Evolutionary conservation across 2,888 invertebrate species (phyloP).

Genomic region (Dryocosmus kuriphilus): DNA sequence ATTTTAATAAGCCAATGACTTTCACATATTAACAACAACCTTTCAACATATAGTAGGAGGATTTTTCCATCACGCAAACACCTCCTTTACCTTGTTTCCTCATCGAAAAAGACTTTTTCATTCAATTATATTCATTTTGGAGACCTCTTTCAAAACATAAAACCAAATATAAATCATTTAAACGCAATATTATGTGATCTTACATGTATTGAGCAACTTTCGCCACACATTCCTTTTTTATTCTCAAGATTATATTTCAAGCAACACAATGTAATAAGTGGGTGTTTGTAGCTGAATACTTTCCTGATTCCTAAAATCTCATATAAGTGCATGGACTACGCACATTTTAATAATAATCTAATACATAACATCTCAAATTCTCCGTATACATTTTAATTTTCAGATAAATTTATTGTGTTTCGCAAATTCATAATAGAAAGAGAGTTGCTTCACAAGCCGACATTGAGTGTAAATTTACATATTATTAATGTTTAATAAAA

Average conservation of each 20-base stretch:
- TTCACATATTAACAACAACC: not conserved
- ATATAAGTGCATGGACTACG: not conserved
- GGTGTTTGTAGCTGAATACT: conserved; percentile 6
- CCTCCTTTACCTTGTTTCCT: not conserved
- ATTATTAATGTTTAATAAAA: not conserved
- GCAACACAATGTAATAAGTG: not conserved
- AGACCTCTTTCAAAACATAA: not conserved
- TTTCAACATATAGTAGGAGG: not conserved
- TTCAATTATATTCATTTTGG: not conserved
- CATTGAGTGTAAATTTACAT: conserved; percentile 11
- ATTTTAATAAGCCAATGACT: not conserved
- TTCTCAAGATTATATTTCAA: not conserved
- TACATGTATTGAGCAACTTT: not conserved
- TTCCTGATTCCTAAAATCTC: not conserved
- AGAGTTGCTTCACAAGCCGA: not conserved
- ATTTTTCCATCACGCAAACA: not conserved
- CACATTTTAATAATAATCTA: not conserved
- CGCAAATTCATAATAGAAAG: not conserved
- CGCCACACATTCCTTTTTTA: not conserved
- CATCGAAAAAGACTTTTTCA: not conserved
- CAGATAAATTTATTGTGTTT: no score
- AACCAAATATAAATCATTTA: not conserved
- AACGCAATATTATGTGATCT: not conserved
- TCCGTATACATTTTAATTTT: no score
- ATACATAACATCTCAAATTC: not conserved